Percentiles rank a stretch among this genome's conserved stretches.
Evolutionary conservation across 2,888 invertebrate species (phyloP).

Genomic region (Caenorhabditis sp.): DNA sequence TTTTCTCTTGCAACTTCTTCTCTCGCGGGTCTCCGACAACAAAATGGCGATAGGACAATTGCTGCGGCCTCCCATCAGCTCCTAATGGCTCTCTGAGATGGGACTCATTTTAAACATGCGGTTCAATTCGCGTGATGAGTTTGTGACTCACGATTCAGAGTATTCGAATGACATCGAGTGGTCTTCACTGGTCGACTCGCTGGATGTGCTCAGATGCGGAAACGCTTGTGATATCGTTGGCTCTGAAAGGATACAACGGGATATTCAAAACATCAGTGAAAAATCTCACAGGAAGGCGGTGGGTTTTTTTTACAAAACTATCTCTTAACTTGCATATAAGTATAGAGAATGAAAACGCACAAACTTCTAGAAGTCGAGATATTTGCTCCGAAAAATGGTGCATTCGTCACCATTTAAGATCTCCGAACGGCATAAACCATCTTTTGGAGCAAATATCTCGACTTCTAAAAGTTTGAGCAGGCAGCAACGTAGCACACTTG

Average conservation of each 20-base stretch:
- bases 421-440: too few species aligned
- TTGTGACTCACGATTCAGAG: slow-evolving; percentile 27
- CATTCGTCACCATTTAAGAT: too few species aligned
- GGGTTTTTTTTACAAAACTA: too few species aligned
- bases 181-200: slow-evolving; percentile 53
- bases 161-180: slow-evolving; percentile 55
- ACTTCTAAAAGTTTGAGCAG: too few species aligned
- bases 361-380: too few species aligned
- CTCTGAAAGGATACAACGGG: slow-evolving; percentile 20
- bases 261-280: neutral
- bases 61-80: slow-evolving; percentile 43
- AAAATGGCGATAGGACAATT: slow-evolving; percentile 47
- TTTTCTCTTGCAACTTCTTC: slow-evolving; percentile 66
- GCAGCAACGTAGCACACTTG: too few species aligned
- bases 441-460: too few species aligned
- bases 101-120: slow-evolving; percentile 3
- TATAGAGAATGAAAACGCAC: too few species aligned
- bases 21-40: slow-evolving; percentile 62
- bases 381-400: too few species aligned
- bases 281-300: too few species aligned
- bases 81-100: slow-evolving; percentile 40
- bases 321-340: too few species aligned
- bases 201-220: slow-evolving; percentile 54
- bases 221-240: slow-evolving; percentile 45
- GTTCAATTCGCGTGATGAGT: neutral